These are phyloP conservation scores for Alexandromys fortis DNA, from an alignment of 2,113 vertebrate genomes.

Conservation along the genomic window DNA sequence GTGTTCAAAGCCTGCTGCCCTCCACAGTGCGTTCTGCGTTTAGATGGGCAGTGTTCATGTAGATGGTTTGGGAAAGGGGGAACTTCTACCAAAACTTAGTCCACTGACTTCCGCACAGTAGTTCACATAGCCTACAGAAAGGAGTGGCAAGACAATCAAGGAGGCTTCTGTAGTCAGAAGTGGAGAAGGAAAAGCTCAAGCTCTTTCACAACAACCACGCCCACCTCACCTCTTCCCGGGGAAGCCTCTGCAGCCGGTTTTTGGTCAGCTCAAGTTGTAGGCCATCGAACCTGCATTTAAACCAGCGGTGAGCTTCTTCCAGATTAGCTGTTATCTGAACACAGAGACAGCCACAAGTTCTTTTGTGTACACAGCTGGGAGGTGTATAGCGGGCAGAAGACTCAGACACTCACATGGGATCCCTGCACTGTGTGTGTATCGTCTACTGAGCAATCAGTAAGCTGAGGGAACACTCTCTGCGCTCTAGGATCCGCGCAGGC, in stretches of 20 bases:
- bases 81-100: background rate
- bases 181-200: background rate
- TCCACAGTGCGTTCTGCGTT: background rate
- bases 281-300: conserved; percentile 81
- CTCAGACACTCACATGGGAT: background rate
- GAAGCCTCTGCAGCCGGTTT: conserved; percentile 63
- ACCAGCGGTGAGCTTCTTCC: conserved; percentile 84
- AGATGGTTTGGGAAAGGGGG: background rate
- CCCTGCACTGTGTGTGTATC: background rate
- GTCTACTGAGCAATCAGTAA: background rate
- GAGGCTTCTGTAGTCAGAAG: background rate
- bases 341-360: background rate
- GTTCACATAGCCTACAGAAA: conserved; percentile 13
- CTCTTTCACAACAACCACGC: background rate
- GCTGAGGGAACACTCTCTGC: background rate
- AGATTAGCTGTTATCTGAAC: conserved; percentile 83
- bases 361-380: background rate
- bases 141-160: background rate
- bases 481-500: background rate
- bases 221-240: conserved; percentile 54
- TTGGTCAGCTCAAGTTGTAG: conserved; percentile 78
- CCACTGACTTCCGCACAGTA: background rate
- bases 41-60: background rate
- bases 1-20: background rate
- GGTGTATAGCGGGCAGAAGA: background rate